Conservation (phyloP, 2,888 invertebrate species). For the Helicoverpa assulta region DNA sequence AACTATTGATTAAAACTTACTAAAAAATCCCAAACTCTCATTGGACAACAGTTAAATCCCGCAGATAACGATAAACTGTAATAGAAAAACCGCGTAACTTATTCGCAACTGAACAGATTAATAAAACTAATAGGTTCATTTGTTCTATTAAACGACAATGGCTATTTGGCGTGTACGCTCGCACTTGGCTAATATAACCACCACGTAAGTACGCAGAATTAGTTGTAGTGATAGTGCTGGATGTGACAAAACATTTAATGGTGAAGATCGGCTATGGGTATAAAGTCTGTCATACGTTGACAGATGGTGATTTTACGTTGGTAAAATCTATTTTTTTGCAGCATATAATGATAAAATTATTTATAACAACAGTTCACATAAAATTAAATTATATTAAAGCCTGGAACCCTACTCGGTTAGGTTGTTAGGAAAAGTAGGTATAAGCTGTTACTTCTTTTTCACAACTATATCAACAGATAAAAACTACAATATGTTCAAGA, state of each 20-base stretch:
- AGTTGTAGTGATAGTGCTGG: conserved; percentile 9
- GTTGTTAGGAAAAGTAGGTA: too few species aligned
- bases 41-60: not conserved
- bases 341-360: too few species aligned
- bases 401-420: too few species aligned
- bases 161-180: conserved; percentile 54
- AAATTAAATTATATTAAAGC: too few species aligned
- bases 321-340: too few species aligned
- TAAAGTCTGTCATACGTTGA: not conserved
- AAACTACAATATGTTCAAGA: too few species aligned
- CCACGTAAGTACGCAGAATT: conserved; percentile 17
- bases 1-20: too few species aligned
- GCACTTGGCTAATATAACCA: conserved; percentile 37
- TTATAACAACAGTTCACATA: too few species aligned
- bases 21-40: not conserved
- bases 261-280: not conserved
- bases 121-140: conserved; percentile 54
- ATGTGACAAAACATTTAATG: not conserved
- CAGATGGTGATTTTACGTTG: too few species aligned
- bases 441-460: too few species aligned
- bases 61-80: conserved; percentile 17
- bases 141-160: conserved; percentile 53
- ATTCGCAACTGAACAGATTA: conserved; percentile 41
- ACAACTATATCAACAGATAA: too few species aligned
- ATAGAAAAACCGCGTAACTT: conserved; percentile 34